Conservation (phyloP, 2,113 vertebrate genomes). For the Acrocephalus arundinaceus region DNA sequence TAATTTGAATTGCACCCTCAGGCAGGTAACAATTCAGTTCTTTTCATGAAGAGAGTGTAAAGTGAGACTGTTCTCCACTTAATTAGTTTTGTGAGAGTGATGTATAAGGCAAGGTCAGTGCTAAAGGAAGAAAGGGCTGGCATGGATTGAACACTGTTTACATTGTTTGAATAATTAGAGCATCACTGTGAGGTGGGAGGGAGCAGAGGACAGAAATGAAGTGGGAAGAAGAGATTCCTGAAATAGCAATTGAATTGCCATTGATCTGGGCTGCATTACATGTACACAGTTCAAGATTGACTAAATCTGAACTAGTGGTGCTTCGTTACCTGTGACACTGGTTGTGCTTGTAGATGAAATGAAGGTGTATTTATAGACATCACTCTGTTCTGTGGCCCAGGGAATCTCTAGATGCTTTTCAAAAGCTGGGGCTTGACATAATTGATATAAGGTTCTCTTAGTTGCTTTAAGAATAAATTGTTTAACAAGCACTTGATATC, state of each 20-base stretch:
- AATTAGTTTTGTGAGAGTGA: slow-evolving; percentile 57
- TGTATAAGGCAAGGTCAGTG: slow-evolving; percentile 48
- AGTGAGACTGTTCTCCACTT: slow-evolving; percentile 29
- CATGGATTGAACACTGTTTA: slow-evolving; percentile 20
- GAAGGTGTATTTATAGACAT: neutral
- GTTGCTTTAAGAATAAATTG: neutral
- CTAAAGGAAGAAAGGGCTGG: slow-evolving; percentile 52
- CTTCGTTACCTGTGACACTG: neutral
- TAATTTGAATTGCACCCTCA: slow-evolving; percentile 18
- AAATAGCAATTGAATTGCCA: neutral
- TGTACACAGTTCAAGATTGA: accelerated
- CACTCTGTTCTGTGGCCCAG: neutral
- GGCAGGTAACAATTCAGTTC: slow-evolving; percentile 34
- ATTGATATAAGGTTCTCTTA: neutral
- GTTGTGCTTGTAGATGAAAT: neutral
- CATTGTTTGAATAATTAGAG: slow-evolving; percentile 55
- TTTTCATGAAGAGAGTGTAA: slow-evolving; percentile 13
- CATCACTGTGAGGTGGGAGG: slow-evolving; percentile 24
- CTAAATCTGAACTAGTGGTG: neutral
- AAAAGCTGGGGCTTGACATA: neutral
- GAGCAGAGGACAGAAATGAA: slow-evolving; percentile 9
- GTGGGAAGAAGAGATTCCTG: slow-evolving; percentile 1
- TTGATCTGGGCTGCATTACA: neutral
- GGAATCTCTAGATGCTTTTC: neutral
- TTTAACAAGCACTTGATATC: neutral